phyloP scores from a whole-genome alignment of 53 echinoderm and acorn worm genomes.

The Actinopyga echinites region DNA sequence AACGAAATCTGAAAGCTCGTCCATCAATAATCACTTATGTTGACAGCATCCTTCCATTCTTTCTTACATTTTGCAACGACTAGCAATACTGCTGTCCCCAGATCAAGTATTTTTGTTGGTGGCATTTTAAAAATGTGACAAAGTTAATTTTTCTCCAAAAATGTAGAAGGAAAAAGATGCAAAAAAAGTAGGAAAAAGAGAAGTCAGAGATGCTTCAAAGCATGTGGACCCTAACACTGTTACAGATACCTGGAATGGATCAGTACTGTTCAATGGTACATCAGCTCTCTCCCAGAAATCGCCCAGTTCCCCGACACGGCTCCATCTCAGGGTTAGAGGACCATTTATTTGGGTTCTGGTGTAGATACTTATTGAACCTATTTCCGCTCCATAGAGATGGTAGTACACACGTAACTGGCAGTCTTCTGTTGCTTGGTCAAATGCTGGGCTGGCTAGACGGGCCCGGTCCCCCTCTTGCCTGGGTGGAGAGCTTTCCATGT shows the following conservation, averaged over 20 bases:
- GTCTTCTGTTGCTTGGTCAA: not conserved
- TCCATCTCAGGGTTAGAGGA: slow-evolving; percentile 55
- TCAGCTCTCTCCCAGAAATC: slow-evolving; percentile 76
- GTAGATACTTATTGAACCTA: slow-evolving; percentile 67
- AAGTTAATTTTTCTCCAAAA: too few relatives aligned
- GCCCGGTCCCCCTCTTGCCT: slow-evolving; percentile 53
- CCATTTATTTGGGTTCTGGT: slow-evolving; percentile 75
- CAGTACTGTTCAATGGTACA: slow-evolving; percentile 37
- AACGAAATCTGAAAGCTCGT: too few relatives aligned
- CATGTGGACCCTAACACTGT: too few relatives aligned
- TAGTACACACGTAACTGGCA: slow-evolving; percentile 60
- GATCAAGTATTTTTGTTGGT: too few relatives aligned
- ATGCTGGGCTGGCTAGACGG: slow-evolving; percentile 54
- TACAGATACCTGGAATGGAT: slow-evolving; percentile 67
- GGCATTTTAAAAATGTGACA: too few relatives aligned
- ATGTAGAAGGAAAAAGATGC: too few relatives aligned
- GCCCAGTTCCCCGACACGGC: slow-evolving; percentile 58
- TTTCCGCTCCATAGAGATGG: slow-evolving; percentile 68
- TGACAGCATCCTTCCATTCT: too few relatives aligned
- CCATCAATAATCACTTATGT: too few relatives aligned
- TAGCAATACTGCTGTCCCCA: too few relatives aligned
- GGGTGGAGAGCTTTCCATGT: slow-evolving; percentile 26
- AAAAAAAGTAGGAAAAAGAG: too few relatives aligned
- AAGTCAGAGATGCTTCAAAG: too few relatives aligned
- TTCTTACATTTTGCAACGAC: too few relatives aligned